These are phyloP conservation scores for Tanytarsus gracilentus DNA, from an alignment of 2,888 invertebrate species.

Conservation along the genomic window DNA sequence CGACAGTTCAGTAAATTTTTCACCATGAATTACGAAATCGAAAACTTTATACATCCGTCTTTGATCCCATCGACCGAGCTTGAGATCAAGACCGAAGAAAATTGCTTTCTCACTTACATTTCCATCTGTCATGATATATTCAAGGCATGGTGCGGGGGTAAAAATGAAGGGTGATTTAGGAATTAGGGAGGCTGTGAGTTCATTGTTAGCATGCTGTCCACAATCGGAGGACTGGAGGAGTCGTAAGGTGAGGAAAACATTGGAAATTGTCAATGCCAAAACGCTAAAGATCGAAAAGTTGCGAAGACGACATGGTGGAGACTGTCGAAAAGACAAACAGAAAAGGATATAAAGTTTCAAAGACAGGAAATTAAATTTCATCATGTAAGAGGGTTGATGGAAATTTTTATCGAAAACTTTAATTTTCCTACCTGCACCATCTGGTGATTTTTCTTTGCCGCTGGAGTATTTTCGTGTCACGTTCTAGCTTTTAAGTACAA, in stretches of 20 bases:
- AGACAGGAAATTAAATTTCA: no score
- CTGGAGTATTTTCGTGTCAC: conserved; percentile 22
- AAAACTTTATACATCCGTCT: conserved; percentile 60
- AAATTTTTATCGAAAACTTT: background rate
- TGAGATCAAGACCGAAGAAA: conserved; percentile 52
- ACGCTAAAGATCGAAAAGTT: conserved; percentile 41
- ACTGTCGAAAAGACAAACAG: no score
- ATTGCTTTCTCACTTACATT: conserved; percentile 40
- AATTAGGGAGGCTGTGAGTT: conserved; percentile 31
- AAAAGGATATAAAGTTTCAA: no score
- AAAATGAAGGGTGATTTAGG: conserved; percentile 31
- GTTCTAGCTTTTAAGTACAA: background rate
- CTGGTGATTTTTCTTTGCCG: conserved; percentile 14
- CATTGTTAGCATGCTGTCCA: conserved; percentile 32
- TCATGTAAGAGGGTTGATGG: background rate
- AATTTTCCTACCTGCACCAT: conserved; percentile 23
- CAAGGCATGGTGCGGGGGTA: conserved; percentile 31
- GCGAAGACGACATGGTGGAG: conserved; percentile 28
- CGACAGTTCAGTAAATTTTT: conserved; percentile 53
- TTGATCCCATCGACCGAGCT: conserved; percentile 66
- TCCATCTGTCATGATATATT: conserved; percentile 34
- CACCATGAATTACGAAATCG: conserved; percentile 63
- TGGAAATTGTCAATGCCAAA: conserved; percentile 55
- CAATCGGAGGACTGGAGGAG: conserved; percentile 48
- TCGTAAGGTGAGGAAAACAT: conserved; percentile 51